phyloP scores from a whole-genome alignment of 2,797 vertebrate genomes.

The Sus cebifrons region DNA sequence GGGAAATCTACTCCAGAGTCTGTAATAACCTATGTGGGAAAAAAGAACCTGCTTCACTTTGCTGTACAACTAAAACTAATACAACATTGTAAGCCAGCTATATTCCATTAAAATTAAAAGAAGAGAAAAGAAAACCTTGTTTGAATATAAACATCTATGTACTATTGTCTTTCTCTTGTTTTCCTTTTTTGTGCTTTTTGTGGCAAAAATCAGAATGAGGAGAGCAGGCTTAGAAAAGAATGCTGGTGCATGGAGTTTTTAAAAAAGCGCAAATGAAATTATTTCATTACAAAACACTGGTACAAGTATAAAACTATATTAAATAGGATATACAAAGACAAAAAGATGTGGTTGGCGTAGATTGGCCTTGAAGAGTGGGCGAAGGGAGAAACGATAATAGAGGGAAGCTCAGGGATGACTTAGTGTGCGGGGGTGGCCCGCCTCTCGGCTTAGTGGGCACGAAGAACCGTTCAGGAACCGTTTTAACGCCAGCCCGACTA shows the following conservation, averaged over 20 bases:
- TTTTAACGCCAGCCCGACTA: constrained; percentile 57
- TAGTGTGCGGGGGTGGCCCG: neutral
- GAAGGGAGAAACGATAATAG: constrained; percentile 23
- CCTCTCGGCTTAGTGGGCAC: constrained; percentile 32
- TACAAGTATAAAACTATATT: constrained; percentile 57
- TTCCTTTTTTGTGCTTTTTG: constrained; percentile 1
- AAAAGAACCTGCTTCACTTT: too few species aligned
- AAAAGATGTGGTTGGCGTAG: constrained; percentile 36
- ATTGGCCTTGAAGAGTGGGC: constrained; percentile 34
- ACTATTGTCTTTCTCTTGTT: neutral
- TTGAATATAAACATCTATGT: constrained; percentile 31
- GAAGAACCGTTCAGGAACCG: constrained; percentile 2
- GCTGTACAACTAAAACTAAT: too few species aligned
- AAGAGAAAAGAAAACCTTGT: neutral
- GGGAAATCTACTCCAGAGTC: too few species aligned
- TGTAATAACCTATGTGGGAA: too few species aligned
- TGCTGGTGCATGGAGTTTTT: neutral
- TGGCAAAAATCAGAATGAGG: neutral
- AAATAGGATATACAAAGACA: constrained; percentile 42
- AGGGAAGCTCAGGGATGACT: constrained; percentile 48
- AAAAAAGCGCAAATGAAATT: constrained; percentile 45
- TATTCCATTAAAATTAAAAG: too few species aligned
- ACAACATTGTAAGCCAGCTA: too few species aligned
- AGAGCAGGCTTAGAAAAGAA: neutral
- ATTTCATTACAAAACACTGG: constrained; percentile 34